These are phyloP conservation scores for Galerucella nymphaeae DNA, from an alignment of 2,888 invertebrate genomes.

Conservation along the genomic window DNA sequence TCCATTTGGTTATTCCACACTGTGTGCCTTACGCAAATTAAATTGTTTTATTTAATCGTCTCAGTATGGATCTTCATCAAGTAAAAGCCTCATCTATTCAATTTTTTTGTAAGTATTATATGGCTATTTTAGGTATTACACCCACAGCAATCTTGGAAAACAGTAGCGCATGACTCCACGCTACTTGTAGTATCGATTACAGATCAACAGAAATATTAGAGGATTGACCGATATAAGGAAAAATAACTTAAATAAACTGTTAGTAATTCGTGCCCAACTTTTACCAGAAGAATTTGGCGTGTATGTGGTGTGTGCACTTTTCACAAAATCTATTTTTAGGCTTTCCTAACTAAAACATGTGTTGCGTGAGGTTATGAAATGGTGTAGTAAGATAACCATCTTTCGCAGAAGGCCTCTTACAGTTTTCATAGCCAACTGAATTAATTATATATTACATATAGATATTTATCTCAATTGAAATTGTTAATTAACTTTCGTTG, in stretches of 20 bases:
- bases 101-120: no score
- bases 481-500: no score
- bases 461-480: no score
- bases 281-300: neutral
- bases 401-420: neutral
- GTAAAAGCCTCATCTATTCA: no score
- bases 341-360: neutral
- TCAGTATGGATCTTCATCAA: no score
- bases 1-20: no score
- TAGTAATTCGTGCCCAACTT: neutral
- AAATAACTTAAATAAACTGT: neutral
- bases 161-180: constrained; percentile 8
- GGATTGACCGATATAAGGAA: constrained; percentile 8
- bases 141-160: neutral
- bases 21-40: no score
- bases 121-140: no score
- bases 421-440: neutral
- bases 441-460: no score
- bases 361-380: neutral
- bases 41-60: no score
- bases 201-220: constrained; percentile 2
- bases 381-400: neutral
- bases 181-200: constrained; percentile 8
- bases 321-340: constrained; percentile 4
- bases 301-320: neutral